Evolutionary conservation across 2,888 invertebrate genomes (phyloP).

Genomic region (Abscondita cerata): DNA sequence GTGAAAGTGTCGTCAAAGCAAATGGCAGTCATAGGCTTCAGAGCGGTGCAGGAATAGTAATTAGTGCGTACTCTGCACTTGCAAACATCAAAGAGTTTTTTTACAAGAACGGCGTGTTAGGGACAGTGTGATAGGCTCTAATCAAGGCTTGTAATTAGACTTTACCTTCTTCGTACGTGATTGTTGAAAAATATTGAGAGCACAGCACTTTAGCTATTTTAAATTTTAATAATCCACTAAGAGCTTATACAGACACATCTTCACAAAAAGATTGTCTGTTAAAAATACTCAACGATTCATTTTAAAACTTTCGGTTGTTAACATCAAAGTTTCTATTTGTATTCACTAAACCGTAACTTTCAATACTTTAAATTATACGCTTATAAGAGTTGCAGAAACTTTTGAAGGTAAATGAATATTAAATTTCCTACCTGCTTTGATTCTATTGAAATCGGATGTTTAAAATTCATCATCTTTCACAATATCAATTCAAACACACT

Average conservation of each 20-base stretch:
- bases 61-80: slow-evolving; percentile 38
- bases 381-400: slow-evolving; percentile 7
- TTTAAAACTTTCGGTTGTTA: slow-evolving; percentile 4
- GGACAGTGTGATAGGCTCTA: slow-evolving; percentile 25
- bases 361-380: slow-evolving; percentile 7
- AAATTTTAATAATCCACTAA: slow-evolving; percentile 22
- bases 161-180: slow-evolving; percentile 28
- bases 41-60: slow-evolving; percentile 34
- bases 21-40: slow-evolving; percentile 25
- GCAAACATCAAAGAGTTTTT: slow-evolving; percentile 35
- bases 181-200: slow-evolving; percentile 25
- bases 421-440: no score
- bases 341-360: neutral
- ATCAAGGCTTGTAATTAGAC: slow-evolving; percentile 32
- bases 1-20: slow-evolving; percentile 31
- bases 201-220: slow-evolving; percentile 21
- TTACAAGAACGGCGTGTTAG: slow-evolving; percentile 24
- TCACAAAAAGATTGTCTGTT: neutral
- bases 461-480: no score
- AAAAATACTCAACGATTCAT: neutral
- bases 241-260: slow-evolving; percentile 1
- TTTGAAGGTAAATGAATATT: slow-evolving; percentile 5
- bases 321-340: slow-evolving; percentile 7
- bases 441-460: no score
- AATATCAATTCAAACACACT: no score